phyloP scores from a whole-genome alignment of 2,797 vertebrate genomes.

The Gila robusta region DNA sequence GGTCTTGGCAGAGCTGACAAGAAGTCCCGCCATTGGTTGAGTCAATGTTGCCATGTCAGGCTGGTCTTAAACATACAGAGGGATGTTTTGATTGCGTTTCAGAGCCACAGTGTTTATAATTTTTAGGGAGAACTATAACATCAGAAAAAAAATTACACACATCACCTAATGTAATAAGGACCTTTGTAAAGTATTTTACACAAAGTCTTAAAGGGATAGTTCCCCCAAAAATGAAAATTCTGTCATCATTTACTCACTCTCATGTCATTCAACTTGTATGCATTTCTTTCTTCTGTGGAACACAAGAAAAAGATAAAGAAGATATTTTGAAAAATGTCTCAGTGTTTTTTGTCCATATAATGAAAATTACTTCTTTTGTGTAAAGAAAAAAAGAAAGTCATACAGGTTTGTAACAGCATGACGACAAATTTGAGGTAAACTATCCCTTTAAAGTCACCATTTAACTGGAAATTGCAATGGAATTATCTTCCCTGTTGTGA shows the following conservation, averaged over 20 bases:
- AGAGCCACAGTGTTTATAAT: not conserved
- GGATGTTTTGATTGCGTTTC: not conserved
- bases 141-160: not conserved
- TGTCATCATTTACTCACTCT: slow-evolving; percentile 11
- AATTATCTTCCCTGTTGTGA: not conserved
- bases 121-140: not conserved
- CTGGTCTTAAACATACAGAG: slow-evolving; percentile 5
- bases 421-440: not conserved
- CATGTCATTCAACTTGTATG: not conserved
- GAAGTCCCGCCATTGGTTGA: not conserved
- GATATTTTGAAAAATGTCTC: not conserved
- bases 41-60: not conserved
- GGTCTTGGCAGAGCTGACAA: slow-evolving; percentile 19
- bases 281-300: slow-evolving; percentile 1
- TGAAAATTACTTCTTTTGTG: not conserved
- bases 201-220: not conserved
- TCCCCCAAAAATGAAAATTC: not conserved
- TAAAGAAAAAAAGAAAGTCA: not conserved
- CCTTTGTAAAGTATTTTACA: not conserved
- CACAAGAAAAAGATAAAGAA: not conserved
- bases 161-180: not conserved
- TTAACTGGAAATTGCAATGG: not conserved
- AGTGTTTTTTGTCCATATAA: not conserved
- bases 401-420: not conserved
- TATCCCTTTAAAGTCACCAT: not conserved